Conservation (phyloP, 2,888 invertebrate genomes). For the Lepidonotus clava region DNA sequence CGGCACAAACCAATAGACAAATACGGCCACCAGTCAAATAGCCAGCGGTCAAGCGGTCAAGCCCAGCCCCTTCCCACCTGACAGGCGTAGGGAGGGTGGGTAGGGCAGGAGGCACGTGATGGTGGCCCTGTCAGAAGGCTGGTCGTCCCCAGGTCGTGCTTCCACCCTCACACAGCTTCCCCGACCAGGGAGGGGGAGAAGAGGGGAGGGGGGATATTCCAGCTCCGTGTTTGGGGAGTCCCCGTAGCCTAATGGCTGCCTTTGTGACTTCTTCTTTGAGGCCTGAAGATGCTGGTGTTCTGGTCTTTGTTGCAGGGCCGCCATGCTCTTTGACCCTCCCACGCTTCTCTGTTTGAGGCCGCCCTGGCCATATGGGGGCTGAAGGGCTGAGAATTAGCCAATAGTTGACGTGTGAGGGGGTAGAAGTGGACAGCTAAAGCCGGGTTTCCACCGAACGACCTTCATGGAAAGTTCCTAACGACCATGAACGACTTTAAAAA, state of each 20-base stretch:
- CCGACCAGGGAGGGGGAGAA: background rate
- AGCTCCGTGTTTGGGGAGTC: background rate
- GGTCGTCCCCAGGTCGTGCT: background rate
- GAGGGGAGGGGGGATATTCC: background rate
- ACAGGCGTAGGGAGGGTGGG: no score
- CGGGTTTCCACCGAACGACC: no score
- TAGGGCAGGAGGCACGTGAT: no score
- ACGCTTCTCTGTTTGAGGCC: slow-evolving; percentile 14
- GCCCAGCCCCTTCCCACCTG: slow-evolving; percentile 22
- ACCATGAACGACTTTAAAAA: no score
- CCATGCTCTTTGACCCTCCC: background rate
- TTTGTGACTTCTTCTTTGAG: slow-evolving; percentile 11
- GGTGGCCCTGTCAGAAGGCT: slow-evolving; percentile 25
- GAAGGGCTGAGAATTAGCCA: background rate
- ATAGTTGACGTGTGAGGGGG: no score
- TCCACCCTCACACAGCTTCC: background rate
- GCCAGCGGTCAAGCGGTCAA: slow-evolving; percentile 44
- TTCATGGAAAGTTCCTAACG: no score
- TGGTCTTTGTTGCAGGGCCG: background rate
- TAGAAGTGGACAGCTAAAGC: no score
- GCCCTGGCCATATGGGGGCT: background rate
- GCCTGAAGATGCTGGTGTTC: background rate
- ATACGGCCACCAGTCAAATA: slow-evolving; percentile 17
- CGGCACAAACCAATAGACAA: slow-evolving; percentile 27
- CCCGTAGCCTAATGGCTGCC: slow-evolving; percentile 29